Conservation (phyloP, 2,113 vertebrate species). For the Scomber scombrus region DNA sequence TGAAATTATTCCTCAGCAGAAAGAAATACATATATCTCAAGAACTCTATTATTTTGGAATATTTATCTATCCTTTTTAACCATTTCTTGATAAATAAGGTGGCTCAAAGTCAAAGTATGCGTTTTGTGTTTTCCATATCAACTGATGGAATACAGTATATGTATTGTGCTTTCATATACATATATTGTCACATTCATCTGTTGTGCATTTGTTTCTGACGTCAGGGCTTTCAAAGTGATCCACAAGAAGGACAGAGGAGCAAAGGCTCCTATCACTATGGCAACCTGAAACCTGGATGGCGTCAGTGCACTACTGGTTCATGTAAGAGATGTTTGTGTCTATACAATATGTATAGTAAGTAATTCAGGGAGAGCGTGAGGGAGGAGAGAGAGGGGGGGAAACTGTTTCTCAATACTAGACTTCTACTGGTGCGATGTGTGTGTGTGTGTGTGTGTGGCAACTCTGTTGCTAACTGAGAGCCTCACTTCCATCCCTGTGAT, state of each 20-base stretch:
- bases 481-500: conserved; percentile 31
- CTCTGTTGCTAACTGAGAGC: conserved; percentile 17
- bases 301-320: conserved; percentile 19
- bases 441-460: background rate
- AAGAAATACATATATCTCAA: background rate
- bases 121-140: background rate
- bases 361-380: background rate
- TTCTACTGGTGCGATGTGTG: conserved; percentile 6
- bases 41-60: background rate
- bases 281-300: conserved; percentile 56
- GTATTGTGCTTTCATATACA: conserved; percentile 6
- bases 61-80: background rate
- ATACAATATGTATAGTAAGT: background rate
- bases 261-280: conserved; percentile 62
- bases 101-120: background rate
- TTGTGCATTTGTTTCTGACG: conserved; percentile 39
- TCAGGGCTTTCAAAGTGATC: conserved; percentile 45
- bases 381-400: background rate
- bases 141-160: background rate
- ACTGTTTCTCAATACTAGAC: conserved; percentile 2
- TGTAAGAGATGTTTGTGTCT: conserved; percentile 1
- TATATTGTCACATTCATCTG: background rate
- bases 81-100: background rate
- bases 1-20: background rate
- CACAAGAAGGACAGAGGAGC: conserved; percentile 33